A percentile compares a stretch with the other conserved stretches of the same genome.
These are phyloP conservation scores for Oreochromis tanganicae DNA, from an alignment of 2,113 vertebrate genomes.

Conservation along the genomic window DNA sequence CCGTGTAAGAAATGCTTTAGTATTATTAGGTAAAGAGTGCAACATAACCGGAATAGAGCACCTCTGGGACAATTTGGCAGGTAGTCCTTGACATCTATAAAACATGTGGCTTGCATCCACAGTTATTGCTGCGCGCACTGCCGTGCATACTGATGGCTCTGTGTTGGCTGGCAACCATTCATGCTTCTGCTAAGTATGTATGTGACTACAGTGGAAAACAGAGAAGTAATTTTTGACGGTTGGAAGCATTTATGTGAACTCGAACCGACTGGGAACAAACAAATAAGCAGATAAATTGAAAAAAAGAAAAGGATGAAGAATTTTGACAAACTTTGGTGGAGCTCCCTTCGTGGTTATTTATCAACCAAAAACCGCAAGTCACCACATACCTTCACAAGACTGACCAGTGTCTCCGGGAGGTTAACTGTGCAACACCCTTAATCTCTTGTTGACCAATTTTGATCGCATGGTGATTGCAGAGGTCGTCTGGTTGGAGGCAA, in stretches of 20 bases:
- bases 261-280: neutral
- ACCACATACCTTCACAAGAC: neutral
- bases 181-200: neutral
- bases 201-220: neutral
- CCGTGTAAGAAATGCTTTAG: slow-evolving; percentile 4
- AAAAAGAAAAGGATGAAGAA: neutral
- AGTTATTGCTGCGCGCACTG: neutral
- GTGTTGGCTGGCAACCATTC: neutral
- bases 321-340: neutral
- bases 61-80: slow-evolving; percentile 27
- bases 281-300: neutral
- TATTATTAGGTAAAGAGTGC: slow-evolving; percentile 22
- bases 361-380: neutral
- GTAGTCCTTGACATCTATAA: slow-evolving; percentile 35
- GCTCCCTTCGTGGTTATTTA: neutral
- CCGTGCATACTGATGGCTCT: slow-evolving; percentile 12
- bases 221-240: neutral
- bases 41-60: slow-evolving; percentile 17
- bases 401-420: neutral
- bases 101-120: slow-evolving; percentile 16
- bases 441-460: neutral
- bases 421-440: neutral
- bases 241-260: neutral
- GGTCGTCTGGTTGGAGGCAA: neutral
- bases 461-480: neutral